Percentiles rank a stretch among this genome's conserved stretches.
Evolutionary conservation across 2,888 invertebrate genomes (phyloP).

Genomic region (Isotomurus palustris): DNA sequence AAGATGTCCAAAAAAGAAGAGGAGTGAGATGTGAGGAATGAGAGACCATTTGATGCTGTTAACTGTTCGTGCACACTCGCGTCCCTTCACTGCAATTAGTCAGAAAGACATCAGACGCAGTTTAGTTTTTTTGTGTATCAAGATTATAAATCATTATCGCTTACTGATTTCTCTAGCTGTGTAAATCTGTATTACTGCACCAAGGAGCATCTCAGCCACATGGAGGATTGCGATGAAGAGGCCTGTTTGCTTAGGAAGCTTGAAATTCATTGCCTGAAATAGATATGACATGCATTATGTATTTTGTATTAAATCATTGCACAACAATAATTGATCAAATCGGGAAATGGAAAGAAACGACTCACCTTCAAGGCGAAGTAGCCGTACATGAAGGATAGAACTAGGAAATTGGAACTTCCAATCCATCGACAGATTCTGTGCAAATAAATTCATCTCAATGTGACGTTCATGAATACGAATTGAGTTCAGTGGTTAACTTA

Average conservation of each 20-base stretch:
- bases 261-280: conserved; percentile 29
- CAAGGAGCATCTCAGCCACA: conserved; percentile 35
- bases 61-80: conserved; percentile 30
- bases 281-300: background rate
- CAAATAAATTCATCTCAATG: too few relatives aligned
- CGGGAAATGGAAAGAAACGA: background rate
- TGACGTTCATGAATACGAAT: too few relatives aligned
- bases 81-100: conserved; percentile 22
- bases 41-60: conserved; percentile 34
- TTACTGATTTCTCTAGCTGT: conserved; percentile 33
- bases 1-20: conserved; percentile 33
- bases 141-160: background rate
- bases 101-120: background rate
- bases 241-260: conserved; percentile 24
- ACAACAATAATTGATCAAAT: background rate
- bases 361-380: conserved; percentile 32
- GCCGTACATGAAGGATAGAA: conserved; percentile 28
- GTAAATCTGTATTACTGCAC: conserved; percentile 30
- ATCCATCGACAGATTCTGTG: conserved; percentile 33
- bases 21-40: conserved; percentile 33
- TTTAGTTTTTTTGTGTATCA: too few relatives aligned
- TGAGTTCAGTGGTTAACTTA: too few relatives aligned
- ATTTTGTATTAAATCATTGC: background rate
- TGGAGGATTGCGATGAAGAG: conserved; percentile 27
- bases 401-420: conserved; percentile 27